Conservation (phyloP, 2,113 vertebrate genomes). For the Hippocampus comes region DNA sequence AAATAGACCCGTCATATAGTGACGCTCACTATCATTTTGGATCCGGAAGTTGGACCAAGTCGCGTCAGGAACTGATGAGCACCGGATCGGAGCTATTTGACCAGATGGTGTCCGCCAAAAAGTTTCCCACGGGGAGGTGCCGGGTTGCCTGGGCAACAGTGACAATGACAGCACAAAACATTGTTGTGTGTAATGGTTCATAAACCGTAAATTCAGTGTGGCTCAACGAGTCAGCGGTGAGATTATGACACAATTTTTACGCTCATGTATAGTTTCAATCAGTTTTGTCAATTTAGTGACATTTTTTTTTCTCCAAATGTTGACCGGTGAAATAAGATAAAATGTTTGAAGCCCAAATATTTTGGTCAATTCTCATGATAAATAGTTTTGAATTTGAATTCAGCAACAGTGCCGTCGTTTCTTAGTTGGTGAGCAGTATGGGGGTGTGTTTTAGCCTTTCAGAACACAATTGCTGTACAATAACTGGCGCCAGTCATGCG, state of each 20-base stretch:
- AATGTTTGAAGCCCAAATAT: too few species aligned
- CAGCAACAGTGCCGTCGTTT: too few species aligned
- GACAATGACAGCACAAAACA: background rate
- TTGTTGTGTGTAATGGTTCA: background rate
- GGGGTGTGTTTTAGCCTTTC: too few species aligned
- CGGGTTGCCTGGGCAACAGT: too few species aligned
- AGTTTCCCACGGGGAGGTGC: background rate
- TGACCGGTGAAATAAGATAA: too few species aligned
- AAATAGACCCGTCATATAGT: slow-evolving; percentile 49
- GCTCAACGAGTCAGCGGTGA: background rate
- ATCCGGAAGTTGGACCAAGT: background rate
- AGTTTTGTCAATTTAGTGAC: background rate
- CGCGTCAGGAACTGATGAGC: background rate
- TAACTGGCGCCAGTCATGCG: background rate
- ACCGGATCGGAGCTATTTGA: background rate
- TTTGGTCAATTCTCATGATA: too few species aligned
- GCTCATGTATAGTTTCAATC: background rate
- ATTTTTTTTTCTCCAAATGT: too few species aligned
- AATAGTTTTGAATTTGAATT: too few species aligned
- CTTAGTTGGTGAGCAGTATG: too few species aligned
- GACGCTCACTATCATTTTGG: background rate
- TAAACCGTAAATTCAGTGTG: background rate
- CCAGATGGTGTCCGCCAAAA: background rate
- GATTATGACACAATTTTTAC: background rate
- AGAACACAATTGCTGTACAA: too few species aligned